These are phyloP conservation scores for Dicyrtomina minuta DNA, from an alignment of 2,888 invertebrate genomes.

Conservation along the genomic window DNA sequence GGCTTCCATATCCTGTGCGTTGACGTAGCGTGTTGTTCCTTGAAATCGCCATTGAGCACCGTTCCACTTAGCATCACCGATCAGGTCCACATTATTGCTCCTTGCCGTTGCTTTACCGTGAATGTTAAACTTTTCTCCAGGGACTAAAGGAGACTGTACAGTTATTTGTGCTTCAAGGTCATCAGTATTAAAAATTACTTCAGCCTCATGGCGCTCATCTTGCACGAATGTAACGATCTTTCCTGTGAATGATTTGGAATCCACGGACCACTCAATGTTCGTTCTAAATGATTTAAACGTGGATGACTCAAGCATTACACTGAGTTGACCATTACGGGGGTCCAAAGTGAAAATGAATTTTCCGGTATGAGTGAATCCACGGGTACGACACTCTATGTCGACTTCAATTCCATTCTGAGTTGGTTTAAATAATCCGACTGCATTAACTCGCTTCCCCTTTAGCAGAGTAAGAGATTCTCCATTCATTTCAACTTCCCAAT, in stretches of 20 bases:
- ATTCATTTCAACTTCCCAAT: slow-evolving; percentile 38
- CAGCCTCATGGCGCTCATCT: slow-evolving; percentile 35
- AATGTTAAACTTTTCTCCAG: slow-evolving; percentile 42
- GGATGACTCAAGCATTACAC: slow-evolving; percentile 49
- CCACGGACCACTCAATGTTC: slow-evolving; percentile 36
- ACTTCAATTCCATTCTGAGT: slow-evolving; percentile 4
- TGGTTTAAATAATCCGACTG: slow-evolving; percentile 27
- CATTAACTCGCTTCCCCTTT: slow-evolving; percentile 44
- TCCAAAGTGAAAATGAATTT: slow-evolving; percentile 18
- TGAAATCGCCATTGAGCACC: slow-evolving; percentile 47
- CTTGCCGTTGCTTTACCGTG: slow-evolving; percentile 43
- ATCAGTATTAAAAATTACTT: slow-evolving; percentile 36
- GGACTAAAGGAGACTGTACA: slow-evolving; percentile 45
- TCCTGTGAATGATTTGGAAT: slow-evolving; percentile 19
- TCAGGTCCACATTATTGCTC: slow-evolving; percentile 35
- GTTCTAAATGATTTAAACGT: slow-evolving; percentile 37
- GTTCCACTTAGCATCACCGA: slow-evolving; percentile 43
- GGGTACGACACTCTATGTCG: slow-evolving; percentile 45
- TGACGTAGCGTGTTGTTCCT: slow-evolving; percentile 34
- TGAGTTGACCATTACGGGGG: slow-evolving; percentile 31
- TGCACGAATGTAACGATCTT: slow-evolving; percentile 29
- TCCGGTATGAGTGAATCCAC: slow-evolving; percentile 39
- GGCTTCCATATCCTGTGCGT: slow-evolving; percentile 39
- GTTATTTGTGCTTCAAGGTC: slow-evolving; percentile 43
- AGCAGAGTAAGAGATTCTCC: slow-evolving; percentile 46